Conservation (phyloP, 2,113 vertebrate species). For the Chloroceryle aenea region DNA sequence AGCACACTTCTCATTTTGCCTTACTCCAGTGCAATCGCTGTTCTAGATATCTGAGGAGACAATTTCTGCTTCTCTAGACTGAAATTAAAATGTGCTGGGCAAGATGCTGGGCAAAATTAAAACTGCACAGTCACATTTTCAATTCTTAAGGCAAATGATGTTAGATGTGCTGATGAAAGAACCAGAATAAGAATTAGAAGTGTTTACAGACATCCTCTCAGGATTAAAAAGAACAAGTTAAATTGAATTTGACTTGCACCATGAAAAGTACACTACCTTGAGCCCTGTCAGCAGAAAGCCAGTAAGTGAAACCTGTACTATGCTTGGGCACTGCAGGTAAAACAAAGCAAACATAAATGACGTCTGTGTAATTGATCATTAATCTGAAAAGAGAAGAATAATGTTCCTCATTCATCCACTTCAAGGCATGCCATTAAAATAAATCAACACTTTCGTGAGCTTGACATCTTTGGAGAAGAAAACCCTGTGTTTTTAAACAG, state of each 20-base stretch:
- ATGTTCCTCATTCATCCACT: neutral
- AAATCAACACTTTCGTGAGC: neutral
- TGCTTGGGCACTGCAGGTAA: neutral
- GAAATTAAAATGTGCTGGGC: neutral
- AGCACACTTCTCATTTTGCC: neutral
- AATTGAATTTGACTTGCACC: neutral
- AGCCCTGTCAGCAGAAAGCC: neutral
- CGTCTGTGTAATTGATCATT: neutral
- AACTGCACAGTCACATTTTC: neutral
- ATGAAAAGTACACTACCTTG: neutral
- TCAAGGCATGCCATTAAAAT: neutral
- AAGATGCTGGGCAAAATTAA: neutral
- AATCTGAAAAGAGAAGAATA: neutral
- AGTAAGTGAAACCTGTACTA: neutral
- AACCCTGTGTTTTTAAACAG: neutral
- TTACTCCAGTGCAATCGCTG: neutral
- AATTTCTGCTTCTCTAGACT: neutral
- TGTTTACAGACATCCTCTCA: neutral
- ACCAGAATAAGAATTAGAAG: neutral
- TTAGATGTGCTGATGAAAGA: neutral
- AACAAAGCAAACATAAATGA: neutral
- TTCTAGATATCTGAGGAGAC: neutral
- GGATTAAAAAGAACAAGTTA: neutral
- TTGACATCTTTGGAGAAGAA: neutral
- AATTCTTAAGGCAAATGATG: neutral